phyloP scores from a whole-genome alignment of 2,797 vertebrate genomes.

The Melanogrammus aeglefinus region DNA sequence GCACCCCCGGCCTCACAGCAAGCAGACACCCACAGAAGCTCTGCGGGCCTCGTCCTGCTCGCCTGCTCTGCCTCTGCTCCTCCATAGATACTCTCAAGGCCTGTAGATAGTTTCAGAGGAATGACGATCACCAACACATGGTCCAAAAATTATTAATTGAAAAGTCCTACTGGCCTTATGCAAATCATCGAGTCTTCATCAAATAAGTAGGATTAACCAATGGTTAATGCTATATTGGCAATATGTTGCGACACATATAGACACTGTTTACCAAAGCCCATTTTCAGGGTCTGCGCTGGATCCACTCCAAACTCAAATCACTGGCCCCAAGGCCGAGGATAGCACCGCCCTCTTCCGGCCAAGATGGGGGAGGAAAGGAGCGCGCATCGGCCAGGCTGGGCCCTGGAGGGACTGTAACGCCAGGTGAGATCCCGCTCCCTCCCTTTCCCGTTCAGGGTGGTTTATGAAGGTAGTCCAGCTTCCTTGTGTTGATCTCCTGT shows the following conservation, averaged over 20 bases:
- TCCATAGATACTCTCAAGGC: constrained; percentile 95
- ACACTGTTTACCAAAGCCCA: constrained; percentile 84
- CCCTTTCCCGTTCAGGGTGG: constrained; percentile 92
- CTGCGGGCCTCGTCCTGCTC: constrained; percentile 91
- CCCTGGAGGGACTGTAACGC: constrained; percentile 92
- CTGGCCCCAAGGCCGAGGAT: constrained; percentile 88
- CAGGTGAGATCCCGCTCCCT: constrained; percentile 89
- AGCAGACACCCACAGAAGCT: constrained; percentile 82
- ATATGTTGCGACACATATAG: background rate
- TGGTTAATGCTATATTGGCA: background rate
- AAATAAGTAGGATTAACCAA: background rate
- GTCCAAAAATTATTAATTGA: background rate
- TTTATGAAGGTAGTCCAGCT: constrained; percentile 92
- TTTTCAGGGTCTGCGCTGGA: constrained; percentile 88
- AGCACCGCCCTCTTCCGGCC: constrained; percentile 90
- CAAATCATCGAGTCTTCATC: background rate
- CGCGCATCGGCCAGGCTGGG: constrained; percentile 90
- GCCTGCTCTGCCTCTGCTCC: constrained; percentile 93
- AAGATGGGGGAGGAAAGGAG: constrained; percentile 91
- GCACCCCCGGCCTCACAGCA: constrained; percentile 80
- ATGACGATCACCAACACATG: background rate
- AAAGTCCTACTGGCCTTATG: background rate
- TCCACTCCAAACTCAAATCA: constrained; percentile 95
- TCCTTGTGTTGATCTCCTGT: constrained; percentile 92
- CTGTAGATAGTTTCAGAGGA: constrained; percentile 55